Evolutionary conservation across 2,888 invertebrate genomes (phyloP), one percentile per base, ranked within the genome.

Genomic region (Neocrepidodera transversa): DNA sequence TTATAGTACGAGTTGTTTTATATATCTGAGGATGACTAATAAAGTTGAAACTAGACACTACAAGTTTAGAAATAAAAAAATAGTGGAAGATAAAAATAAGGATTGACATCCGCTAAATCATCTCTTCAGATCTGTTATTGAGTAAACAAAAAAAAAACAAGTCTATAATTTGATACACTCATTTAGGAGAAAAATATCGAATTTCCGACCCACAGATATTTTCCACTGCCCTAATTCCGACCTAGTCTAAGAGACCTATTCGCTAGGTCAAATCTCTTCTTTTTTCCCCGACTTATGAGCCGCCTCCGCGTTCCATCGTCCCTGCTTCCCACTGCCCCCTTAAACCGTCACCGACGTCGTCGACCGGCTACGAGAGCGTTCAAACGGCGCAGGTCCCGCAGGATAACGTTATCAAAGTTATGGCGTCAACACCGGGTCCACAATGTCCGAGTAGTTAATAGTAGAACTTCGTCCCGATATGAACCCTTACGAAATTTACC

Each of bases 351-450:
- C 26, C 45, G 45, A 45, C 45, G 45, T 45, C 45, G 45, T 45
- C 45, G 45, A 45, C 45, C 45, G 42, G 17, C 50, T 26, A 35
- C 20, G 42, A 54, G 43, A 49, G 48, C 16, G 42, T 43, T 47
- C 10, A 11, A 23, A 43, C 35, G 50, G 60, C 60, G 60, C 60
- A 60, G 45, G 52, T 51, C 32, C 57, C 48, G 35, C 54, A 48
- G 60, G 60, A 60, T 60, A 60, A 60, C 60, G 60, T 60, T 60
- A 60, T 60, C 60, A 60, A 56, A 52, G 55, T 56, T 47, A 60
- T 60, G 60, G 60, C 60, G 60, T 47, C 60, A 55, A 52, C 52
- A 51, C 60, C 56, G 51, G 56, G 54, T 54, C 54, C 54, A 54
- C 32, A 35, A 54, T 36, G 54, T 23, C 54, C 43, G 43, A 53